Evolutionary conservation across 2,113 vertebrate genomes (phyloP).

Genomic region (Eretmochelys imbricata): DNA sequence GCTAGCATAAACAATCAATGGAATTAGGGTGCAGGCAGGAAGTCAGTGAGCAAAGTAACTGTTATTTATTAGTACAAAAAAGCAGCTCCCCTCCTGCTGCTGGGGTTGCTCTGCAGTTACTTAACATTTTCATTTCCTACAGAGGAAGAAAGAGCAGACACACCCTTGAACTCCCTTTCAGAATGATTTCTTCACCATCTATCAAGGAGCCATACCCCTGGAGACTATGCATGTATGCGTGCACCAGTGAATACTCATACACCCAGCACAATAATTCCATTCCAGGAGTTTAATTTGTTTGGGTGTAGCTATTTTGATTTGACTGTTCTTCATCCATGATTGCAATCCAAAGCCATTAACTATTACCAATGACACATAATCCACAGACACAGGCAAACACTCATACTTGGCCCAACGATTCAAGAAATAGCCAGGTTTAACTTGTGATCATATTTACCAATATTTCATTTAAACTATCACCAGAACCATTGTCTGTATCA

Average conservation of each 20-base stretch:
- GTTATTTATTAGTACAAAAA: constrained; percentile 1
- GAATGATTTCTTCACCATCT: constrained; percentile 3
- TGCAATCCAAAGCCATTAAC: constrained; percentile 41
- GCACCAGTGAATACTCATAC: neutral
- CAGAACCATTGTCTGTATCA: constrained; percentile 12
- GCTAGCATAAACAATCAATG: constrained; percentile 23
- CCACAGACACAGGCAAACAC: neutral
- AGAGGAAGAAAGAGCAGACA: constrained; percentile 9
- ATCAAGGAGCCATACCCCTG: constrained; percentile 17
- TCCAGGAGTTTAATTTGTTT: neutral
- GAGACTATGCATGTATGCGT: neutral
- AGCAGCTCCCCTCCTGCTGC: neutral
- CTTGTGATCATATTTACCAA: constrained; percentile 21
- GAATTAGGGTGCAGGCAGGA: constrained; percentile 22
- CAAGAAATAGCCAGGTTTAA: constrained; percentile 16
- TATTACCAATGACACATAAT: neutral
- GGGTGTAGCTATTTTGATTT: neutral
- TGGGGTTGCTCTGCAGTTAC: constrained; percentile 2
- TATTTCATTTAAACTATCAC: constrained; percentile 42
- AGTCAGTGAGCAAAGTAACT: neutral
- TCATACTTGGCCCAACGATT: neutral
- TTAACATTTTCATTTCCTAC: neutral
- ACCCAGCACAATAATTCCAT: constrained; percentile 16
- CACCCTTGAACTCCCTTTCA: neutral
- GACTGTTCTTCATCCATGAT: neutral